These are phyloP conservation scores for Xenopus borealis DNA, from an alignment of 2,113 vertebrate genomes.

Conservation along the genomic window DNA sequence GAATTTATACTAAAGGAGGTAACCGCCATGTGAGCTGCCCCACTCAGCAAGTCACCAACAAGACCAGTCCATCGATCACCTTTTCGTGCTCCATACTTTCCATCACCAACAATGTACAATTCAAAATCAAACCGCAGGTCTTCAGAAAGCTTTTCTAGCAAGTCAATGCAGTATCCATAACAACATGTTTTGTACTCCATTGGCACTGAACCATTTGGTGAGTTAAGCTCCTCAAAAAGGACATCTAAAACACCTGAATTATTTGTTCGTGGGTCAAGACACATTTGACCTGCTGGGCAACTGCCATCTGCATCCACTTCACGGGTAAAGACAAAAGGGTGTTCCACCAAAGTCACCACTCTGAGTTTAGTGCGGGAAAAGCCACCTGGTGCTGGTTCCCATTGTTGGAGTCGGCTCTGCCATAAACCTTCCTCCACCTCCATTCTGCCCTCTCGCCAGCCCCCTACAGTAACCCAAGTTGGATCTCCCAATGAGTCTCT, in stretches of 20 bases:
- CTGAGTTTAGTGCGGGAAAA: conserved; percentile 59
- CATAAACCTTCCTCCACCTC: conserved; percentile 67
- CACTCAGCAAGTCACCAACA: conserved; percentile 85
- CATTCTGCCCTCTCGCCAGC: conserved; percentile 72
- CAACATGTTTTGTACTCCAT: conserved; percentile 78
- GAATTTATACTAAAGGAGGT: conserved; percentile 96
- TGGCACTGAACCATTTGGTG: conserved; percentile 63
- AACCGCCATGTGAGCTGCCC: conserved; percentile 89
- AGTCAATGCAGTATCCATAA: conserved; percentile 92
- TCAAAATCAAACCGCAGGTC: conserved; percentile 87
- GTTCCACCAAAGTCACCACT: conserved; percentile 87
- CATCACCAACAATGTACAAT: conserved; percentile 91
- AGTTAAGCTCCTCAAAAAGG: conserved; percentile 66
- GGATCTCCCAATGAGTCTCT: conserved; percentile 72
- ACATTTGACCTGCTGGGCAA: conserved; percentile 82
- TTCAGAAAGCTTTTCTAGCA: conserved; percentile 85
- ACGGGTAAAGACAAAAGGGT: conserved; percentile 87
- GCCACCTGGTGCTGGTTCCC: conserved; percentile 44
- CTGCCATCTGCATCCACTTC: conserved; percentile 79
- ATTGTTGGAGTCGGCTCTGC: conserved; percentile 51
- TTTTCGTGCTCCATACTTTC: conserved; percentile 85
- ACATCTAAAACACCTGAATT: conserved; percentile 66
- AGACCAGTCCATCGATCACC: conserved; percentile 88
- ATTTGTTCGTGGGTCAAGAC: conserved; percentile 78
- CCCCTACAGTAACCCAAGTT: conserved; percentile 83